These are phyloP conservation scores for Leptothorax acervorum DNA, from an alignment of 2,888 invertebrate genomes.

Conservation along the genomic window DNA sequence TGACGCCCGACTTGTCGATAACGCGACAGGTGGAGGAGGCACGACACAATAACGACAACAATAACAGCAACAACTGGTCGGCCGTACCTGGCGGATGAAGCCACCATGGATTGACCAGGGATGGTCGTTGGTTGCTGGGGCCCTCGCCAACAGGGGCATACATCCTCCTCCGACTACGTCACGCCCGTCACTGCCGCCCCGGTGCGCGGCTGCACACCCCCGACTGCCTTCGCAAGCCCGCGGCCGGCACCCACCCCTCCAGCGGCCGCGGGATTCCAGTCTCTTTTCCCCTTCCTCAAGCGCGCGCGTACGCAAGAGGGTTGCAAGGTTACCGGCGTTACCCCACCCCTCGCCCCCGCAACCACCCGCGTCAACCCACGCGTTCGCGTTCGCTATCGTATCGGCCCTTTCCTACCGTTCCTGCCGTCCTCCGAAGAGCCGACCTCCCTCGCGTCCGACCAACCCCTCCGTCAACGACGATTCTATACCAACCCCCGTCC, in stretches of 20 bases:
- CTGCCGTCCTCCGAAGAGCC: constrained; percentile 41
- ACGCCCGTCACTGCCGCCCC: constrained; percentile 85
- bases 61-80: constrained; percentile 41
- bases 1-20: background rate
- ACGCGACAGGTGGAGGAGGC: constrained; percentile 45
- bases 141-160: constrained; percentile 84
- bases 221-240: constrained; percentile 77
- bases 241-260: constrained; percentile 75
- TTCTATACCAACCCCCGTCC: background rate
- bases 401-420: constrained; percentile 48
- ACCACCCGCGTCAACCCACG: constrained; percentile 47
- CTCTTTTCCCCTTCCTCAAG: constrained; percentile 78
- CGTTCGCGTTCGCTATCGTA: constrained; percentile 31
- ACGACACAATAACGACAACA: constrained; percentile 24
- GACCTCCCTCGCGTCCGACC: constrained; percentile 48
- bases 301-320: constrained; percentile 78
- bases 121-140: constrained; percentile 84
- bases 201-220: constrained; percentile 80
- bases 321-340: constrained; percentile 83
- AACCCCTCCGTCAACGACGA: constrained; percentile 64
- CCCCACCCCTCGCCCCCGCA: constrained; percentile 43
- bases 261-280: constrained; percentile 71
- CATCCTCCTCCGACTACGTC: constrained; percentile 85
- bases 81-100: constrained; percentile 84
- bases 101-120: constrained; percentile 85